Base-by-base conservation (phyloP, 2,113 vertebrate genomes). In the Passer domesticus region DNA sequence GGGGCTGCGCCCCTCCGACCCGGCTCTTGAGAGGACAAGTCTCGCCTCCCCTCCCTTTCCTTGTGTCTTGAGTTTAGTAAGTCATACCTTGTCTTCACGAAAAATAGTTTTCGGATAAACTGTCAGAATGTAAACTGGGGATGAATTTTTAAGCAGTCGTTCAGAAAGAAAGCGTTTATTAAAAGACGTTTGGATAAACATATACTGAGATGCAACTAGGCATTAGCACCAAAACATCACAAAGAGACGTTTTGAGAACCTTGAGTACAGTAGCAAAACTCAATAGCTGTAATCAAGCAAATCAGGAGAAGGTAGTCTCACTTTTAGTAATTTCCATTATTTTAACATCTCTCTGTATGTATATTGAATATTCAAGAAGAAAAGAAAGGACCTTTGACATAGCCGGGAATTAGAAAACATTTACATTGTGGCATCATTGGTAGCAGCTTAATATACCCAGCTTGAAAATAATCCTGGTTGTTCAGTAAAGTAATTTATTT, bases 21-120 rank as follows among this genome's bases (percentile, higher is more conserved):
- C 8, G 7, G 11, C 62, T 27, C 17, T 6, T 6, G 31, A 13
- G 35, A 8, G 43, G 28, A 17, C 7, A 1, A 7, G 37, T 15
- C 4, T 13, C 15, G 5, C 1, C 22, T 10, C 25, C 2, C 4
- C n/a, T 20, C 30, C 33, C 23, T 0, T 35, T 22, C 25, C 27
- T 25, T 7, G 24, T 76, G 68, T 33, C 39, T 17, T 4, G 27
- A 7, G 23, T 31, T 76, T 41, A 49, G 6, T 50, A 22, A 30
- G 24, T 62, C 58, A 60, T 2, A 39, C 6, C 7, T 41, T 17
- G 58, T 28, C 49, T 41, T 60, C 13, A 3, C 5, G 41, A 33
- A 43, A 60, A 68, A 3, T 10, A 19, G 10, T 64, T 70, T 66
- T 30, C 8, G 3, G 13, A 7, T 13, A 35, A 27, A 6, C 12